A percentile compares a stretch with the other conserved stretches of the same genome.
phyloP scores from a whole-genome alignment of 2,888 invertebrate genomes.

The Fabriciana adippe region DNA sequence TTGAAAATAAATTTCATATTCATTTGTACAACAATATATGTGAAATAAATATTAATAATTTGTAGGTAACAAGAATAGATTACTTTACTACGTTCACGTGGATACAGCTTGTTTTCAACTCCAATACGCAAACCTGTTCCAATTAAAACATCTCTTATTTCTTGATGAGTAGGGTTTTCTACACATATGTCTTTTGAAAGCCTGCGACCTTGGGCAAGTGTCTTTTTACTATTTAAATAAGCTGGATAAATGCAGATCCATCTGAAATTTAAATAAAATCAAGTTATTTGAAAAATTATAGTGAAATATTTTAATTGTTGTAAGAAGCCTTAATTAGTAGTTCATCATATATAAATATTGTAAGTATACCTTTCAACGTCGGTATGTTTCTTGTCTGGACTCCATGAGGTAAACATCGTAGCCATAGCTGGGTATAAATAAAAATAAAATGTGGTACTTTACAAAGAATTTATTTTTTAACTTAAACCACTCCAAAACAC shows the following conservation, averaged over 20 bases:
- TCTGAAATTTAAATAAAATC: slow-evolving; percentile 68
- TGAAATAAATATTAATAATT: not conserved
- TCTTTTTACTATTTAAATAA: slow-evolving; percentile 96
- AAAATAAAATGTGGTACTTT: no score
- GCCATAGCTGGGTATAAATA: slow-evolving; percentile 59
- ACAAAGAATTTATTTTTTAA: not conserved
- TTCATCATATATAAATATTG: not conserved
- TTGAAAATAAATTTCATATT: slow-evolving; percentile 1
- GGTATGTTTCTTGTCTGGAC: slow-evolving; percentile 89
- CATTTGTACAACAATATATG: no score
- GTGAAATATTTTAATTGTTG: no score
- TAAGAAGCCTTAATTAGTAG: no score
- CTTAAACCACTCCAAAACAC: not conserved
- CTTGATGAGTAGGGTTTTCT: slow-evolving; percentile 97
- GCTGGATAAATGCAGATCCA: slow-evolving; percentile 99
- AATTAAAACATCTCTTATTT: slow-evolving; percentile 95
- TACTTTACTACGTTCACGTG: slow-evolving; percentile 93
- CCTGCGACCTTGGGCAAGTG: slow-evolving; percentile 93
- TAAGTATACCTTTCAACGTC: slow-evolving; percentile 79
- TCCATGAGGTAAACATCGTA: slow-evolving; percentile 83
- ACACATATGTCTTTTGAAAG: slow-evolving; percentile 93
- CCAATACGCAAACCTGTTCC: slow-evolving; percentile 92
- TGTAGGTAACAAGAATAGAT: not conserved
- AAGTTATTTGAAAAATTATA: slow-evolving; percentile 4
- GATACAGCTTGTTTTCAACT: slow-evolving; percentile 96